Percentiles rank a stretch among this genome's conserved stretches.
Conservation (phyloP, 2,113 vertebrate genomes). For the Charina bottae region DNA sequence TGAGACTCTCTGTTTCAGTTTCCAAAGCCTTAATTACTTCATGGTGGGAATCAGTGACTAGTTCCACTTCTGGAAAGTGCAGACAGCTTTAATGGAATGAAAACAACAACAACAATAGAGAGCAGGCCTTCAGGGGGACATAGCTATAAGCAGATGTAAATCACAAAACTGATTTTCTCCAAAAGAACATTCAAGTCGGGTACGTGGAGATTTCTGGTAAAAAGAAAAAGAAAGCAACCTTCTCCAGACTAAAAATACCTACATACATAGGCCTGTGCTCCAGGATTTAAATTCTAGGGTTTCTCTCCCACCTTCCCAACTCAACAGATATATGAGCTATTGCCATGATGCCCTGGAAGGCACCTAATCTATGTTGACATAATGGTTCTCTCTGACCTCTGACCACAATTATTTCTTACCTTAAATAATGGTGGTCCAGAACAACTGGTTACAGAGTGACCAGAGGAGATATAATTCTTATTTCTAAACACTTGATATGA, state of each 20-base stretch:
- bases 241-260: not conserved
- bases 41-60: constrained; percentile 10
- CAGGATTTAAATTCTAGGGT: not conserved
- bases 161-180: not conserved
- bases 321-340: not conserved
- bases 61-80: constrained; percentile 5
- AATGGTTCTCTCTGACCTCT: not conserved
- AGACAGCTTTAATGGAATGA: not conserved
- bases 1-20: constrained; percentile 10
- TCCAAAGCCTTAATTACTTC: constrained; percentile 19
- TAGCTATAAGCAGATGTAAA: not conserved
- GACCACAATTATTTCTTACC: not conserved
- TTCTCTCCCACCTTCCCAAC: not conserved
- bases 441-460: not conserved
- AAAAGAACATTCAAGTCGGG: not conserved
- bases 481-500: not conserved
- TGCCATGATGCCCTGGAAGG: not conserved
- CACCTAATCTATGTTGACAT: not conserved
- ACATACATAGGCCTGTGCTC: not conserved
- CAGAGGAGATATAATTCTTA: not conserved
- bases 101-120: not conserved
- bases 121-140: not conserved
- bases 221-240: not conserved
- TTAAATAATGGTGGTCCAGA: not conserved
- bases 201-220: not conserved